phyloP scores from a whole-genome alignment of 2,113 vertebrate genomes.

The Phylloscopus whistleri region DNA sequence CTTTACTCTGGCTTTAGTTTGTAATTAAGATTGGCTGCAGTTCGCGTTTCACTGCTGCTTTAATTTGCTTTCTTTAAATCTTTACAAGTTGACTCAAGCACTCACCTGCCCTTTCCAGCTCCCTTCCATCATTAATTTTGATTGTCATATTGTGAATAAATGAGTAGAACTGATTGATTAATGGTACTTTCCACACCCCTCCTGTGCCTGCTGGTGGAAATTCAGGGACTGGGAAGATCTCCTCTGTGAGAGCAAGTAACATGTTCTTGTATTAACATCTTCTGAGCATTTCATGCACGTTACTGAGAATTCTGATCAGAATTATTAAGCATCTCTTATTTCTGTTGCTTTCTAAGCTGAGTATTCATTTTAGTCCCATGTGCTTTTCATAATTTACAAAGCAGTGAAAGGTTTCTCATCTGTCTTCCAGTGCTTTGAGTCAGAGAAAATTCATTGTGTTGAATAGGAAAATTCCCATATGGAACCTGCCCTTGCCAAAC shows the following conservation, averaged over 20 bases:
- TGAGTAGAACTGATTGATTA: slow-evolving; percentile 22
- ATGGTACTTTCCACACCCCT: neutral
- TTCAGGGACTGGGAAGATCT: neutral
- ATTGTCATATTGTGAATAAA: neutral
- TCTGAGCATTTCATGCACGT: neutral
- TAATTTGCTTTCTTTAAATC: slow-evolving; percentile 42
- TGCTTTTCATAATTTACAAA: slow-evolving; percentile 42
- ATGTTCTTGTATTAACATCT: neutral
- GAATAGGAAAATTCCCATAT: neutral
- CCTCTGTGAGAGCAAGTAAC: neutral
- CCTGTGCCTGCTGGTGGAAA: neutral
- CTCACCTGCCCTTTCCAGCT: slow-evolving; percentile 28
- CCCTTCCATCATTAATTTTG: slow-evolving; percentile 46
- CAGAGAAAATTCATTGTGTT: slow-evolving; percentile 21
- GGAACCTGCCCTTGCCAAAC: neutral
- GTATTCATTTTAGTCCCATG: slow-evolving; percentile 2
- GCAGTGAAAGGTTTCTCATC: neutral
- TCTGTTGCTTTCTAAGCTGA: slow-evolving; percentile 13
- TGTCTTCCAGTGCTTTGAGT: slow-evolving; percentile 17
- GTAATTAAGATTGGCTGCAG: slow-evolving; percentile 49
- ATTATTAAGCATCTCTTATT: slow-evolving; percentile 20
- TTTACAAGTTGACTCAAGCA: slow-evolving; percentile 31
- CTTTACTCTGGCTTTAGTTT: slow-evolving; percentile 18
- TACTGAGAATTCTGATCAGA: slow-evolving; percentile 24
- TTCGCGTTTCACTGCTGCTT: neutral